These are phyloP conservation scores for Andrena praecox DNA, from an alignment of 2,888 invertebrate species.

Conservation along the genomic window DNA sequence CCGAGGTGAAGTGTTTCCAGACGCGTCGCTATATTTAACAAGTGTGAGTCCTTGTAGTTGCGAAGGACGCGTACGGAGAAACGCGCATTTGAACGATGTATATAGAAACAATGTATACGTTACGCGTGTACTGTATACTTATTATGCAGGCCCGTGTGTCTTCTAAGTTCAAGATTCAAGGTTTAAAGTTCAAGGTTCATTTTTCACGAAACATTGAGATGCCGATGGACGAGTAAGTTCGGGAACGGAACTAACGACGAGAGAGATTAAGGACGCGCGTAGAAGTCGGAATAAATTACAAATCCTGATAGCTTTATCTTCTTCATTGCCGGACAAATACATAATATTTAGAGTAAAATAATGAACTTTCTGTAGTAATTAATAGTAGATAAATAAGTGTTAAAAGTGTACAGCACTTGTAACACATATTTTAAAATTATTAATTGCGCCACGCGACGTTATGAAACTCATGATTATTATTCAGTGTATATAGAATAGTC, in stretches of 20 bases:
- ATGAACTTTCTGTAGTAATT: too few relatives aligned
- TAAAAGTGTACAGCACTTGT: too few relatives aligned
- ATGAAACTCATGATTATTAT: too few relatives aligned
- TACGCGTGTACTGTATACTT: conserved; percentile 7
- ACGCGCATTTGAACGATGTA: neutral
- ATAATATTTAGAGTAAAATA: too few relatives aligned
- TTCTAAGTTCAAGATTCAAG: conserved; percentile 26
- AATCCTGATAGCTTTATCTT: neutral
- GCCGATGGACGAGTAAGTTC: conserved; percentile 17
- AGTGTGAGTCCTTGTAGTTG: neutral
- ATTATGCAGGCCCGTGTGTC: conserved; percentile 7
- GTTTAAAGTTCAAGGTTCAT: conserved; percentile 26
- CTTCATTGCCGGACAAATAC: too few relatives aligned
- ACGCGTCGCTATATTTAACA: neutral
- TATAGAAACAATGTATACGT: neutral
- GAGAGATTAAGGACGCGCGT: neutral
- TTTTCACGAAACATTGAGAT: neutral
- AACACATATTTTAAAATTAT: too few relatives aligned
- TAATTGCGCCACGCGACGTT: too few relatives aligned
- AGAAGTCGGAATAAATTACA: neutral
- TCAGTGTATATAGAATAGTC: too few relatives aligned
- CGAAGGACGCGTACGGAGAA: conserved; percentile 14
- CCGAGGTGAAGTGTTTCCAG: neutral
- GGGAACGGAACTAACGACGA: conserved; percentile 6
- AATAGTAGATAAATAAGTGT: too few relatives aligned